phyloP scores from a whole-genome alignment of 2,888 invertebrate genomes.

The Epirrita christyi region DNA sequence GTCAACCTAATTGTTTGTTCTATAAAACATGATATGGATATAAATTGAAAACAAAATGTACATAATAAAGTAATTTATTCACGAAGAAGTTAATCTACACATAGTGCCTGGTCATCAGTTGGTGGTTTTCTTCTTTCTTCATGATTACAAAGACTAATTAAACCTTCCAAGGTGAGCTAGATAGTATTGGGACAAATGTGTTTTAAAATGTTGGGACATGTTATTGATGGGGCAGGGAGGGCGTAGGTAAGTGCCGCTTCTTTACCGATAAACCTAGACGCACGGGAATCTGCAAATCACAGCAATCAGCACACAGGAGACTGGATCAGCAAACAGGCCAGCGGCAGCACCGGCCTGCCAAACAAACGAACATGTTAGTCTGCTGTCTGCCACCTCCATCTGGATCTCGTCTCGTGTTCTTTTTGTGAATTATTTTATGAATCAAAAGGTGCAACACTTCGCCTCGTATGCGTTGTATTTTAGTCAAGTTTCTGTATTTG shows the following conservation, averaged over 20 bases:
- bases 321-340: conserved; percentile 84
- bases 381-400: conserved; percentile 50
- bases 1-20: too few species aligned
- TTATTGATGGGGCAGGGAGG: conserved; percentile 61
- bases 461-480: conserved; percentile 13
- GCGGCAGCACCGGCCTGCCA: conserved; percentile 84
- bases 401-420: conserved; percentile 27
- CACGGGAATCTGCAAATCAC: conserved; percentile 77
- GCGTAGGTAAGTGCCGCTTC: conserved; percentile 47
- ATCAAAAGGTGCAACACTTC: conserved; percentile 28
- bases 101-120: conserved; percentile 52
- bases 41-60: conserved; percentile 14
- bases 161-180: conserved; percentile 34
- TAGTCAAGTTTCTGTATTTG: conserved; percentile 1
- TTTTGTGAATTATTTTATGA: conserved; percentile 15
- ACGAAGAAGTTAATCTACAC: conserved; percentile 56
- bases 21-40: too few species aligned
- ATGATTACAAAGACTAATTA: conserved; percentile 35
- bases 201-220: conserved; percentile 29
- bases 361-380: conserved; percentile 79
- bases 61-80: conserved; percentile 56
- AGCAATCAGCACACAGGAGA: conserved; percentile 78
- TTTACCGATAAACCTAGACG: conserved; percentile 71
- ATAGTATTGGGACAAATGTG: conserved; percentile 38
- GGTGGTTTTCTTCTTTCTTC: conserved; percentile 53